Conservation (phyloP, 2,113 vertebrate genomes). For the Odocoileus virginianus region DNA sequence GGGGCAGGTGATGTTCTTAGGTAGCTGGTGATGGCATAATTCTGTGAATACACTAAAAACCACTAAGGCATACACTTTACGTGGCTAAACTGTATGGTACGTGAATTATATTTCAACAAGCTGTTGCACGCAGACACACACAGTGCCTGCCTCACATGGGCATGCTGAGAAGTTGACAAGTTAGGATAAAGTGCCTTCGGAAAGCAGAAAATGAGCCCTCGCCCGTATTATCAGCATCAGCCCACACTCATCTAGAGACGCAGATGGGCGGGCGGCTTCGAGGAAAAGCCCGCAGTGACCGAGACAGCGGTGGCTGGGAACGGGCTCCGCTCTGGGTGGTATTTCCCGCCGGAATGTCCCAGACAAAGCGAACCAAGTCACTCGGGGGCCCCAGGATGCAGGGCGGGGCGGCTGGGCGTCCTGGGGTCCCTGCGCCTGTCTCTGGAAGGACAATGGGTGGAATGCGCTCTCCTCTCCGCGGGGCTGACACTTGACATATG, state of each 20-base stretch:
- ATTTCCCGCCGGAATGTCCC: constrained; percentile 55
- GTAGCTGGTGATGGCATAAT: accelerated
- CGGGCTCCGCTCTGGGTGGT: not conserved
- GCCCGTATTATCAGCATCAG: not conserved
- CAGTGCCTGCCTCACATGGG: not conserved
- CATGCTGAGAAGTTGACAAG: not conserved
- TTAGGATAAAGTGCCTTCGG: accelerated
- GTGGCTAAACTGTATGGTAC: accelerated
- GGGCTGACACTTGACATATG: constrained; percentile 67
- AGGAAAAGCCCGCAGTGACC: not conserved
- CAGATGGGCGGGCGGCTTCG: not conserved
- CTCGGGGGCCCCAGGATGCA: constrained; percentile 18
- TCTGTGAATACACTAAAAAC: not conserved
- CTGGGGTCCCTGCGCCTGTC: constrained; percentile 28
- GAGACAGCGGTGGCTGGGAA: constrained; percentile 25
- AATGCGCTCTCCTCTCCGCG: constrained; percentile 21
- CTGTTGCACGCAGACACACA: not conserved
- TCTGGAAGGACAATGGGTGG: constrained; percentile 54
- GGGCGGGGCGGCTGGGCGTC: constrained; percentile 1
- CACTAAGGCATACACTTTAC: not conserved
- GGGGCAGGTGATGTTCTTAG: not conserved
- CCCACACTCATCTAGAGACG: not conserved
- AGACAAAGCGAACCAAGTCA: constrained; percentile 57
- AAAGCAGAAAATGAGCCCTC: not conserved
- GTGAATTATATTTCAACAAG: not conserved